phyloP scores from a whole-genome alignment of 2,797 vertebrate species.

The Anguilla pacifica region DNA sequence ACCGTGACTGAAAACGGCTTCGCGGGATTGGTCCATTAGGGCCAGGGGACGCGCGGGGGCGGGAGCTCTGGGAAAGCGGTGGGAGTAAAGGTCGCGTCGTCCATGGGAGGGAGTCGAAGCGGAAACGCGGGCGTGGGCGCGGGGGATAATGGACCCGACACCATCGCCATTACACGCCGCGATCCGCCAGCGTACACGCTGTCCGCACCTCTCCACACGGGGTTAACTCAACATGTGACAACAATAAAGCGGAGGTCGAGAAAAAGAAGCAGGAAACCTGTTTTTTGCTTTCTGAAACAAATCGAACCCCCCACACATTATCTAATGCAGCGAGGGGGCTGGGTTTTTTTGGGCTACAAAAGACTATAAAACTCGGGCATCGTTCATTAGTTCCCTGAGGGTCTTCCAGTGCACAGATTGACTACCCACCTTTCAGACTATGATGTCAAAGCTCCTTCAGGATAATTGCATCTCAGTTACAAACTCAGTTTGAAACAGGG shows the following conservation, averaged over 20 bases:
- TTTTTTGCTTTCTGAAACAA: slow-evolving; percentile 51
- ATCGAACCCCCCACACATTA: background rate
- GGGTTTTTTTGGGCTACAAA: background rate
- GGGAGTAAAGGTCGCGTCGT: slow-evolving; percentile 23
- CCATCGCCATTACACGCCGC: slow-evolving; percentile 35
- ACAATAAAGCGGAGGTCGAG: slow-evolving; percentile 2
- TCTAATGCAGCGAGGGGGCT: background rate
- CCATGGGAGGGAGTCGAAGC: slow-evolving; percentile 37
- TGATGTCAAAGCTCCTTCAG: too few species aligned
- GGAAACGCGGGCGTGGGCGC: slow-evolving; percentile 1
- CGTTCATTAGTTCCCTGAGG: too few species aligned
- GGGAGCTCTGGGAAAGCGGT: slow-evolving; percentile 28
- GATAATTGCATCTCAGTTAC: too few species aligned
- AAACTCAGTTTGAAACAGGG: too few species aligned
- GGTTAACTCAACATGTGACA: slow-evolving; percentile 41
- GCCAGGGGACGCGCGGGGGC: slow-evolving; percentile 62
- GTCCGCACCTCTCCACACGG: slow-evolving; percentile 9
- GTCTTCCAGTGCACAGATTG: too few species aligned
- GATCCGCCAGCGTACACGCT: slow-evolving; percentile 7
- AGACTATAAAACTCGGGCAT: too few species aligned
- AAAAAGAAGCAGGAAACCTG: slow-evolving; percentile 47
- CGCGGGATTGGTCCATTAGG: slow-evolving; percentile 66
- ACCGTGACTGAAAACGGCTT: slow-evolving; percentile 72
- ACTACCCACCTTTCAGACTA: too few species aligned
- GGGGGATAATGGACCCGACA: slow-evolving; percentile 49